phyloP scores from a whole-genome alignment of 2,888 invertebrate species.

The Ectemnius continuus region DNA sequence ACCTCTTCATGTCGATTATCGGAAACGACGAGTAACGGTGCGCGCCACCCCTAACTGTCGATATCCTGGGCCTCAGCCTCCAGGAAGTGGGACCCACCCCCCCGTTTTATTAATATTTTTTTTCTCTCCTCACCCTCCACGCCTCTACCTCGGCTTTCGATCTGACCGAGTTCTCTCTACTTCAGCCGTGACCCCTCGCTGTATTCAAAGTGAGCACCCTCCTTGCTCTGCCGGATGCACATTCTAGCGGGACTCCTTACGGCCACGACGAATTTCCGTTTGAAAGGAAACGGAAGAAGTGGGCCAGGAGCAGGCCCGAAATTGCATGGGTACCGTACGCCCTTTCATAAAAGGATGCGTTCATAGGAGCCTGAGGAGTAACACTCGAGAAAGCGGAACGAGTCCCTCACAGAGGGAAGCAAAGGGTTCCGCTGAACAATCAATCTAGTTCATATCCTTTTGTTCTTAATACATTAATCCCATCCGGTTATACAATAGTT shows the following conservation, averaged over 20 bases:
- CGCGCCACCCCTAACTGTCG: conserved; percentile 43
- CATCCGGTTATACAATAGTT: too few species aligned
- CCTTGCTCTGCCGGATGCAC: conserved; percentile 51
- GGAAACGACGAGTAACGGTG: conserved; percentile 57
- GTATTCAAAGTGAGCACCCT: conserved; percentile 31
- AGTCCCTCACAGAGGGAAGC: too few species aligned
- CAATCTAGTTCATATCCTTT: too few species aligned
- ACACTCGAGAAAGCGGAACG: too few species aligned
- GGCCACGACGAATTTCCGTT: conserved; percentile 49
- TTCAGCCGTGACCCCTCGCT: neutral
- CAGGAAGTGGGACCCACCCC: conserved; percentile 54
- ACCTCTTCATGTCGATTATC: conserved; percentile 46
- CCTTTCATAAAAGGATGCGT: neutral
- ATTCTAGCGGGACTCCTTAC: conserved; percentile 59
- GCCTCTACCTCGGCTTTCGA: conserved; percentile 17
- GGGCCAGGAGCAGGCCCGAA: conserved; percentile 29
- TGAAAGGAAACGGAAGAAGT: conserved; percentile 36
- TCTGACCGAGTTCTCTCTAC: conserved; percentile 46
- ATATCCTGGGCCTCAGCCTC: conserved; percentile 40
- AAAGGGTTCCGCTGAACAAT: too few species aligned
- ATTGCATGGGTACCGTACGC: conserved; percentile 15
- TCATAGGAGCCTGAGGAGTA: too few species aligned
- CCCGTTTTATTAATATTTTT: conserved; percentile 59
- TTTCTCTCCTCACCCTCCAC: conserved; percentile 25
- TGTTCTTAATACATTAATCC: too few species aligned